These are phyloP conservation scores for Drosophila burlai DNA, from an alignment of 1,140 invertebrate genomes.

Conservation along the genomic window DNA sequence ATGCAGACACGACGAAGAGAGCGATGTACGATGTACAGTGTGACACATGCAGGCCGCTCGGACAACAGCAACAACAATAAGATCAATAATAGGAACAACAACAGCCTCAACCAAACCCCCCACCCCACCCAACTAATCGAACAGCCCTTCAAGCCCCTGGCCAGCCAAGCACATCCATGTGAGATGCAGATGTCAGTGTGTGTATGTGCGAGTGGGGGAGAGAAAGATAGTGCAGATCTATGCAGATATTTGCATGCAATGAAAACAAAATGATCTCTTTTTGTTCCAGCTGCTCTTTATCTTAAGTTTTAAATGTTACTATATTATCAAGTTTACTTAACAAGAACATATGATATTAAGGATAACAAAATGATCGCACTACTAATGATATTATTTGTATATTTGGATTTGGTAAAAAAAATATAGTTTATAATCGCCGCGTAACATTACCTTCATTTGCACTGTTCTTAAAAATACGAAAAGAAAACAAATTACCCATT, in stretches of 20 bases:
- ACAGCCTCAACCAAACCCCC: conserved; percentile 23
- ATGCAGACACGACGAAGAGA: conserved; percentile 20
- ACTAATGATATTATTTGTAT: background rate
- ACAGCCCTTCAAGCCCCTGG: conserved; percentile 16
- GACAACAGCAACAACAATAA: conserved; percentile 39
- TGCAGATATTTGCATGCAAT: conserved; percentile 9
- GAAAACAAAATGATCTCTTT: background rate
- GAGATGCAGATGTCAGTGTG: conserved; percentile 25
- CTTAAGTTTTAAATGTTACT: too few relatives aligned
- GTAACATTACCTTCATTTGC: background rate
- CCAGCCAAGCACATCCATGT: conserved; percentile 21
- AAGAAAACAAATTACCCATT: too few relatives aligned
- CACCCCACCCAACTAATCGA: background rate
- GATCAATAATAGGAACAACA: conserved; percentile 23
- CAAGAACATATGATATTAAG: background rate
- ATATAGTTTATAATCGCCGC: background rate
- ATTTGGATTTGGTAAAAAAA: background rate
- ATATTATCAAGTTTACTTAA: background rate
- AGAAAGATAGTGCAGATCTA: conserved; percentile 9
- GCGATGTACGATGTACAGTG: conserved; percentile 40
- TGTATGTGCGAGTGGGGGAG: background rate
- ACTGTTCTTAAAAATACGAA: background rate
- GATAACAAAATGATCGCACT: background rate
- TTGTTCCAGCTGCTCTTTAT: background rate
- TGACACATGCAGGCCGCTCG: conserved; percentile 77